Percentiles rank a stretch among this genome's conserved stretches.
phyloP scores from a whole-genome alignment of 2,888 invertebrate species.

The Fragum fragum region DNA sequence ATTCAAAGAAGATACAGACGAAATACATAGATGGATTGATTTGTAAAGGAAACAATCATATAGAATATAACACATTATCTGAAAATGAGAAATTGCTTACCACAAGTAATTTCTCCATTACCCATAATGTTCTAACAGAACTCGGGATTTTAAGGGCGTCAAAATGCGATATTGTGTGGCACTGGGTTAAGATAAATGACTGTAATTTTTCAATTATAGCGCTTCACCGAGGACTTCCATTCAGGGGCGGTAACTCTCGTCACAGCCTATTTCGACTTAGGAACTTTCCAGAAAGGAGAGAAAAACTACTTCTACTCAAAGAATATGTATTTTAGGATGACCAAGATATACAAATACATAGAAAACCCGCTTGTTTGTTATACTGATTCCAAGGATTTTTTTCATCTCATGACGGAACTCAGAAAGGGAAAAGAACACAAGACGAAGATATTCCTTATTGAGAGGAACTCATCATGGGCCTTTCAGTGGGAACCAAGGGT shows the following conservation, averaged over 20 bases:
- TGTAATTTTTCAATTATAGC: no score
- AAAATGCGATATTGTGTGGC: no score
- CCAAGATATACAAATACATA: constrained; percentile 46
- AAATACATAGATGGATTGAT: no score
- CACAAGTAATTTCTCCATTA: no score
- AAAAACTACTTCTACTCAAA: constrained; percentile 3
- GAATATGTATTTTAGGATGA: constrained; percentile 55
- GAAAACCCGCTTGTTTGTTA: constrained; percentile 65
- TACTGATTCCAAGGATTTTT: constrained; percentile 59
- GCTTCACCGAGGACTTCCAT: neutral
- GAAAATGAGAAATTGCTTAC: no score
- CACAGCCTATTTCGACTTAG: constrained; percentile 71
- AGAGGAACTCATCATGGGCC: constrained; percentile 61
- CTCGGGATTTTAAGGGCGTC: no score
- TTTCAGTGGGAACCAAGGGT: constrained; percentile 61
- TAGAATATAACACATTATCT: no score
- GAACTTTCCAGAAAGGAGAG: constrained; percentile 62
- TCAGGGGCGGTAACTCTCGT: constrained; percentile 60
- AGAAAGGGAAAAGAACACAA: constrained; percentile 40
- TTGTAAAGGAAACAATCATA: no score
- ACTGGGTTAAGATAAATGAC: no score
- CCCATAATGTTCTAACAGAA: no score
- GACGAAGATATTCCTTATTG: constrained; percentile 55
- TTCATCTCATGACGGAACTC: constrained; percentile 32
- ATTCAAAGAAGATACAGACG: no score